Percentiles rank a stretch among this genome's conserved stretches.
These are phyloP conservation scores for Sula dactylatra DNA, from an alignment of 2,113 vertebrate species.

Conservation along the genomic window DNA sequence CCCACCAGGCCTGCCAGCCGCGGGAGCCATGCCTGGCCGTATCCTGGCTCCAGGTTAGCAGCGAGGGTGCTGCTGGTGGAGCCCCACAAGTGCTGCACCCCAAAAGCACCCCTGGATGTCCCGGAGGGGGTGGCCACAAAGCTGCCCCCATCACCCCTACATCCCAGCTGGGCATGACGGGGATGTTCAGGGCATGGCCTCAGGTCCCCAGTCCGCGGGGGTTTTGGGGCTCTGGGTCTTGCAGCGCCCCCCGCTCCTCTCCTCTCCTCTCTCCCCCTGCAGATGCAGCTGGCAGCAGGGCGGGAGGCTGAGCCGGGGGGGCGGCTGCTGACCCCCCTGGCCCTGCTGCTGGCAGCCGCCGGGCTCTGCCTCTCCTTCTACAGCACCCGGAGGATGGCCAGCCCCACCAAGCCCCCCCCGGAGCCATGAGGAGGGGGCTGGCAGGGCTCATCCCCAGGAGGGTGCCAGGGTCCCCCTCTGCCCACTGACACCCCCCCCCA, in stretches of 20 bases:
- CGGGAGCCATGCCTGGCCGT: rapidly evolving
- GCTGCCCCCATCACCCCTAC: background rate
- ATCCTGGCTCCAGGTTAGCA: rapidly evolving
- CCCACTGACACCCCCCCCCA: rapidly evolving
- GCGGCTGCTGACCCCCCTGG: constrained; percentile 82
- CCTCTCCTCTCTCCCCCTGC: background rate
- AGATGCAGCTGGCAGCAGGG: constrained; percentile 90
- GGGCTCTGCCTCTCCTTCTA: constrained; percentile 91
- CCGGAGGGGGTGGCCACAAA: background rate
- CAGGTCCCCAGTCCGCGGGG: rapidly evolving
- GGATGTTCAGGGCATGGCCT: rapidly evolving
- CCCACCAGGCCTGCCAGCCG: background rate
- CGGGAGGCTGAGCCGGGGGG: constrained; percentile 80
- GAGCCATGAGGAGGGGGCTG: constrained; percentile 34
- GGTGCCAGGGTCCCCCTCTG: background rate
- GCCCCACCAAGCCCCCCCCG: constrained; percentile 67
- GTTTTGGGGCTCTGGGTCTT: background rate
- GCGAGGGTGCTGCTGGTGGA: background rate
- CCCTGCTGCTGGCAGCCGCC: constrained; percentile 88
- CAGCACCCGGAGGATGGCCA: constrained; percentile 87
- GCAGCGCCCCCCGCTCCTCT: rapidly evolving
- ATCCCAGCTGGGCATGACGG: rapidly evolving
- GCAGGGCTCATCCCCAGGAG: background rate
- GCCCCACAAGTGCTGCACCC: rapidly evolving
- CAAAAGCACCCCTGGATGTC: rapidly evolving